Evolutionary conservation across 2,113 vertebrate genomes (phyloP).

Genomic region (Limnothrissa miodon): DNA sequence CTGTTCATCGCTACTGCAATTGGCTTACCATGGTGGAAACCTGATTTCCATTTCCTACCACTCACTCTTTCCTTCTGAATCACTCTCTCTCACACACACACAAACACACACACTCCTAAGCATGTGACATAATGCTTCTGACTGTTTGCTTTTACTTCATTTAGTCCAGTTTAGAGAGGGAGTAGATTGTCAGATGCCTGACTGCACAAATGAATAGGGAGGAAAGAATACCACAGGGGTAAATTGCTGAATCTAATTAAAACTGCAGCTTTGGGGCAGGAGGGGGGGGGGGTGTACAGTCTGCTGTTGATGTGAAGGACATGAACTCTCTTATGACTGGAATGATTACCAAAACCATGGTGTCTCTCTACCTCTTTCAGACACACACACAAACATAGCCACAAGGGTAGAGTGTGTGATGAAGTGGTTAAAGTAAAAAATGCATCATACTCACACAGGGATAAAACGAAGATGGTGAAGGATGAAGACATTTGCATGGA

Average conservation of each 20-base stretch:
- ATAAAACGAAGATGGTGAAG: conserved; percentile 35
- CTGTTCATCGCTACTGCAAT: background rate
- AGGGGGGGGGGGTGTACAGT: too few species aligned
- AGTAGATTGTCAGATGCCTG: background rate
- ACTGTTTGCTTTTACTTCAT: background rate
- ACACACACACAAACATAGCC: background rate
- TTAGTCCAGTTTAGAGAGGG: background rate
- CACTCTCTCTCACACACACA: background rate
- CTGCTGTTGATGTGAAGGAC: background rate
- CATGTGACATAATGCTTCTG: background rate
- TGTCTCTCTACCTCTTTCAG: background rate
- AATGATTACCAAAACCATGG: background rate
- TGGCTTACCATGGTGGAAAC: background rate
- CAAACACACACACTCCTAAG: background rate
- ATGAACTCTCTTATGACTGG: background rate
- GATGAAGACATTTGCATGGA: background rate
- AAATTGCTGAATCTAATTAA: background rate
- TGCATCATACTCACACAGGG: background rate
- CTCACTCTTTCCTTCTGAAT: background rate
- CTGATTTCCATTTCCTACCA: background rate
- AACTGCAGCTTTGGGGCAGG: too few species aligned
- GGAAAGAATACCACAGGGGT: background rate
- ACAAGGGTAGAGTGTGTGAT: too few species aligned
- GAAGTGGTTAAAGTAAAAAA: too few species aligned
- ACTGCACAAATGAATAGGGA: background rate